Conservation (phyloP, 2,888 invertebrate species). For the Acronicta alni region DNA sequence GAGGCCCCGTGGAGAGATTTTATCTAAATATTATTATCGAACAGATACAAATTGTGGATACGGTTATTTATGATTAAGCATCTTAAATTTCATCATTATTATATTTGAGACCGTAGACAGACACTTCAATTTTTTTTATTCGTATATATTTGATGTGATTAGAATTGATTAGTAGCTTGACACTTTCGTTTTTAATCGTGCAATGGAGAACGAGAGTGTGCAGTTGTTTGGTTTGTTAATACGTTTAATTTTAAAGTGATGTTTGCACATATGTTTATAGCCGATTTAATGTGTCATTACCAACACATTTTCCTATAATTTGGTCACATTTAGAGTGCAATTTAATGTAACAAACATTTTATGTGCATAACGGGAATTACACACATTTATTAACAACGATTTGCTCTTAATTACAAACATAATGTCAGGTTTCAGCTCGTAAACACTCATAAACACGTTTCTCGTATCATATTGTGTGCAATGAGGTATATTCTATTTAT, state of each 20-base stretch:
- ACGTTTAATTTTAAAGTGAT: background rate
- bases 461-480: too few species aligned
- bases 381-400: background rate
- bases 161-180: conserved; percentile 23
- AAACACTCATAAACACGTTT: too few species aligned
- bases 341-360: conserved; percentile 5
- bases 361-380: background rate
- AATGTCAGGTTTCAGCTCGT: too few species aligned
- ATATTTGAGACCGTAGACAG: too few species aligned
- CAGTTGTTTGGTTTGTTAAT: background rate
- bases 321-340: conserved; percentile 1
- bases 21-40: too few species aligned
- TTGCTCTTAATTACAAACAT: background rate
- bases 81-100: too few species aligned
- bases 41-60: too few species aligned
- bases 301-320: conserved; percentile 9
- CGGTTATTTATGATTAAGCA: too few species aligned
- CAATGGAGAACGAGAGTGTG: background rate
- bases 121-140: too few species aligned
- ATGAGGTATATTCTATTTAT: too few species aligned
- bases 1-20: too few species aligned
- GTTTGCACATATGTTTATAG: background rate
- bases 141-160: conserved; percentile 46
- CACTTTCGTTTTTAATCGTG: conserved; percentile 33
- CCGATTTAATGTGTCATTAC: background rate